Percentiles rank a stretch among this genome's conserved stretches.
These are phyloP conservation scores for Leptinotarsa undecemlineata DNA, from an alignment of 1,140 invertebrate genomes.

Conservation along the genomic window DNA sequence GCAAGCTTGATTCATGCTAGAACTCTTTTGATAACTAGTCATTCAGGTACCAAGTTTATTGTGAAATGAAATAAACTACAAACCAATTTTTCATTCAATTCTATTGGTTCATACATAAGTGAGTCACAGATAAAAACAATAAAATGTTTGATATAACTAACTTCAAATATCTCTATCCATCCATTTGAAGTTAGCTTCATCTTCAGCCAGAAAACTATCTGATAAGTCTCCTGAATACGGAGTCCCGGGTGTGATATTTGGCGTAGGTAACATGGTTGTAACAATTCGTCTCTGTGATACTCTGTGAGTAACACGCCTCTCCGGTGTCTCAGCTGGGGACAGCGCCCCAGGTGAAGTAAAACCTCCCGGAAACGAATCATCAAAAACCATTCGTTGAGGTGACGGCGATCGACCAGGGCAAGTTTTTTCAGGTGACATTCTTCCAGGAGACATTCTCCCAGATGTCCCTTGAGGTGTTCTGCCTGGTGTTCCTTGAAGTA, in stretches of 20 bases:
- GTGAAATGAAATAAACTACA: no score
- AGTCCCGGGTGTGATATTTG: not conserved
- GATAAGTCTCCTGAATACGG: not conserved
- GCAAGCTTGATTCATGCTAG: no score
- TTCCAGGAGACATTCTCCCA: not conserved
- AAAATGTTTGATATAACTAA: not conserved
- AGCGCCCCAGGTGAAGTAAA: not conserved
- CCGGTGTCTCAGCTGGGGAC: not conserved
- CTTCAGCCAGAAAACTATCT: not conserved
- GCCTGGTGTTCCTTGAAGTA: no score
- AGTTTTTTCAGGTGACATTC: not conserved
- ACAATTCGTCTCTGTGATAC: not conserved
- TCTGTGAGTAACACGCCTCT: not conserved
- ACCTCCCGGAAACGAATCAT: not conserved
- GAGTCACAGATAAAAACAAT: no score
- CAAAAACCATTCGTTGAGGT: not conserved
- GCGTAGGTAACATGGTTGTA: not conserved
- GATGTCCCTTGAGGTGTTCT: no score
- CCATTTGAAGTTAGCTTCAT: constrained; percentile 16
- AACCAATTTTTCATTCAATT: no score
- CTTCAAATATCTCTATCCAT: not conserved
- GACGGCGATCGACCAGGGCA: not conserved
- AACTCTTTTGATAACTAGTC: no score
- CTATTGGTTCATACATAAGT: no score
- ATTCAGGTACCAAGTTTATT: no score